Percentiles rank a stretch among this genome's conserved stretches.
These are phyloP conservation scores for Dendrophyllia cribrosa DNA, from an alignment of 64 coral and sea anemone species.

Conservation along the genomic window DNA sequence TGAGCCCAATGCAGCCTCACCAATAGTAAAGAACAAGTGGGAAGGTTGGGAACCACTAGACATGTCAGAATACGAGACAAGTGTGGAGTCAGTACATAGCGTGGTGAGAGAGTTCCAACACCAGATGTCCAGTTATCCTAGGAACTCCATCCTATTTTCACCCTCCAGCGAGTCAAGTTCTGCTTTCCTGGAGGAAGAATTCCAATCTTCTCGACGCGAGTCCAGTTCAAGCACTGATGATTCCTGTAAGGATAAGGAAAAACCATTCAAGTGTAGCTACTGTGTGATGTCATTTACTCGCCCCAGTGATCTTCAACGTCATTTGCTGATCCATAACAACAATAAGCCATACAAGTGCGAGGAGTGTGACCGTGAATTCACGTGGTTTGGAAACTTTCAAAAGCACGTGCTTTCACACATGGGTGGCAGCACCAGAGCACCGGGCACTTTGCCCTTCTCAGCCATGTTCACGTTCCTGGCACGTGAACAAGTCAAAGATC, in stretches of 20 bases:
- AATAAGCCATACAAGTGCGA: conserved; percentile 96
- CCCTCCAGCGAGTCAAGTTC: neutral
- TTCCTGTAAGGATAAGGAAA: conserved; percentile 11
- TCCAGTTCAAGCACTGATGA: neutral
- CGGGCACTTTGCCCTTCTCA: conserved; percentile 59
- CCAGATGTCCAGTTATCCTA: conserved; percentile 25
- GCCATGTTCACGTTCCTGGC: conserved; percentile 87
- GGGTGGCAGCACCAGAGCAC: conserved; percentile 31
- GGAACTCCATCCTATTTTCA: neutral
- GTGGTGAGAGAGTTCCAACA: conserved; percentile 53
- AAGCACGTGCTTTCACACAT: conserved; percentile 93
- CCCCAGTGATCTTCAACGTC: conserved; percentile 88
- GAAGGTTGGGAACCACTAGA: conserved; percentile 51
- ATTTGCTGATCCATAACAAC: conserved; percentile 89
- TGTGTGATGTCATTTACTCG: conserved; percentile 94
- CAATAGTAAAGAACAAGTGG: neutral
- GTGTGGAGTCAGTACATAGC: conserved; percentile 40
- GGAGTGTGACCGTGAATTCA: conserved; percentile 94
- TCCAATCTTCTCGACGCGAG: neutral
- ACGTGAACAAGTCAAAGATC: conserved; percentile 90
- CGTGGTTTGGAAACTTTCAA: conserved; percentile 97
- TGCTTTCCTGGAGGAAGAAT: conserved; percentile 11
- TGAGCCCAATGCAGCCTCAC: neutral
- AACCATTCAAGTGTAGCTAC: conserved; percentile 82
- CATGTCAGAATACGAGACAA: conserved; percentile 65